Percentiles rank a stretch among this genome's conserved stretches.
Evolutionary conservation across 53 echinoderm and acorn worm genomes (phyloP).

Genomic region (Crossaster papposus): DNA sequence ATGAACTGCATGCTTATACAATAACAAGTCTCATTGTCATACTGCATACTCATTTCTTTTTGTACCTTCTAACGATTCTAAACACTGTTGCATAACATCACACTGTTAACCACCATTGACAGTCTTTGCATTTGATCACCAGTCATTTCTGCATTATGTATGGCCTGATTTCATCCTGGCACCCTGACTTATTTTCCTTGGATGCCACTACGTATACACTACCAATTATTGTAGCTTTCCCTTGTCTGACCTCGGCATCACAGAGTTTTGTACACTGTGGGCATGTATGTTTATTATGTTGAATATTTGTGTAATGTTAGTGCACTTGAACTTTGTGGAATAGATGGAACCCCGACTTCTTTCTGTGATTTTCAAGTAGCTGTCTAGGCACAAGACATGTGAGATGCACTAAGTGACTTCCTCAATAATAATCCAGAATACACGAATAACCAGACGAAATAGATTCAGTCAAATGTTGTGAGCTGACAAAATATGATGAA

Average conservation of each 20-base stretch:
- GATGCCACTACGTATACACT: neutral
- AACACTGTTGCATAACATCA: neutral
- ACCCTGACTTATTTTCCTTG: neutral
- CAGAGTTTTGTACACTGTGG: neutral
- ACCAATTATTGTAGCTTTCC: neutral
- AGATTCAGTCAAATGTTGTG: neutral
- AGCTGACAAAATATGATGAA: too few species aligned
- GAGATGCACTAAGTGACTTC: neutral
- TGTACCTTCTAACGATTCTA: neutral
- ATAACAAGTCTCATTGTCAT: neutral
- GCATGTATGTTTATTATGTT: neutral
- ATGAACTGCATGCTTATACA: neutral
- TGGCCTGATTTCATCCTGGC: neutral
- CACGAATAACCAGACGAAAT: neutral
- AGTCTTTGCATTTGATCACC: neutral
- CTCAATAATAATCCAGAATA: neutral
- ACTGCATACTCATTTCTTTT: neutral
- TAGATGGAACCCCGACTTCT: constrained; percentile 2
- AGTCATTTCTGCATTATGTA: neutral
- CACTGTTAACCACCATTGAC: neutral
- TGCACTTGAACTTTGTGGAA: neutral
- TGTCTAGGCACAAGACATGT: neutral
- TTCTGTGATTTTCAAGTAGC: neutral
- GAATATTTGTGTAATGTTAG: neutral
- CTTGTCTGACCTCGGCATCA: neutral